Evolutionary conservation across 2,113 vertebrate species (phyloP), one percentile per base, ranked within the genome.

Genomic region (Plotosus lineatus): DNA sequence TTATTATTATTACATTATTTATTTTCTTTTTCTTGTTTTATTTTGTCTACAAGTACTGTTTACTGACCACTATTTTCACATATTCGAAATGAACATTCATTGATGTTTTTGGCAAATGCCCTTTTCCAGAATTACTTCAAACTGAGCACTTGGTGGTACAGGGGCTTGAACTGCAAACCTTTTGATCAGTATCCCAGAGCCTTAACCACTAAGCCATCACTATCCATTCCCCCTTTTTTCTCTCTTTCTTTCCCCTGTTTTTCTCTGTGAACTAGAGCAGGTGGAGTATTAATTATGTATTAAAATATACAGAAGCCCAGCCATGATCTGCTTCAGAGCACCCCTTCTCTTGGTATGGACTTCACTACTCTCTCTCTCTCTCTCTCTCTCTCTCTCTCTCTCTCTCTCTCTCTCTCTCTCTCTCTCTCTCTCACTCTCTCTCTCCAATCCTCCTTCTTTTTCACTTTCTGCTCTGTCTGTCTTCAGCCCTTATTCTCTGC

Each of bases 281-380:
- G 86, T 91, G 86, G 82, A 85, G 38, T 90, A 90, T 93, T 91
- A 91, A 90, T 90, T 91, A 91, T 90, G 75, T 84, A 86, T 92
- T 90, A 85, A 91, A 90, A 92, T 91, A 88, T 86, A 90, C 83
- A 73, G 86, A 46, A 86, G 83, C 79, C 79, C 50, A 36, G 81
- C 80, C 84, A 48, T 40, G 87, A 87, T 89, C 81, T 60, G 88
- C 88, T 86, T 83, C 81, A 90, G 86, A 89, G 87, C 78, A 80
- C 85, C 81, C 85, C 82, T 87, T 80, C 55, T 58, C 61, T 55
- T 53, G 51, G 61, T 26, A 21, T 77, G 69, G 56, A 31, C 48
- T 48, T 72, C 55, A 56, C 42, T 56, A 3, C 75, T 26, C 15
- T 19, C 63, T 77, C 78, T 44, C 56, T 8, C 11, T 51, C 63